Evolutionary conservation across 1,140 invertebrate genomes (phyloP), one percentile per base, ranked within the genome.

Genomic region (Drosophila sp.): DNA sequence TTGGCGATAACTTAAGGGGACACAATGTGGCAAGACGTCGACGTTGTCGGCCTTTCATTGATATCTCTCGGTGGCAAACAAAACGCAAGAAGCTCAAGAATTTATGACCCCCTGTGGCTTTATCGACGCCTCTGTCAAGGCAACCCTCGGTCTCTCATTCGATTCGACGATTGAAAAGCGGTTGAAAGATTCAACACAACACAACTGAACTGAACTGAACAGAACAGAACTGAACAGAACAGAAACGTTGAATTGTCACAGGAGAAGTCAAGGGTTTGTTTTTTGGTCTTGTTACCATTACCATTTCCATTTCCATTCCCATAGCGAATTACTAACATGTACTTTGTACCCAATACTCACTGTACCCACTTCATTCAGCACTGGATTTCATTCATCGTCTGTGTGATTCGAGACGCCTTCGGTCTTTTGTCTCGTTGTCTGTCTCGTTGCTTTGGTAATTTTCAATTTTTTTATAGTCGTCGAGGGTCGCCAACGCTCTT

Each of bases 51-150:
- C 82, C 78, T 73, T 70, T 63, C 78, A 87, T 86, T 86, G 81
- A 86, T 87, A 86, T 87, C 75, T 62, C 59, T 38, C 63, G 56
- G 70, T 72, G 75, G 82, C 82, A 84, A 81, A 81, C 73, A 77
- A 21, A 80, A 87, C 64, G 72, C 76, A 87, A 87, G 83, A 87
- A 89, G 83, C 83, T 89, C 76, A 81, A 83, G 71, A 87, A 87
- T 87, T 80, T 87, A 87, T 89, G 83, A 89, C 83, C 83, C 83
- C 83, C 83, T 74, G 83, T 70, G 83, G 83, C 71, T 87, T 87
- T 87, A 87, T 87, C 84, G 83, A 87, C 83, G 83, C 83, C 83
- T 89, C 79, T 87, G 83, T 62, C 54, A 56, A 7, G 43, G 56
- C 61, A 67, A 46, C 70, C 64, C 74, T 63, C 36, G 36, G 11